These are phyloP conservation scores for Mesochorus sp. DNA, from an alignment of 2,888 invertebrate genomes.

Conservation along the genomic window DNA sequence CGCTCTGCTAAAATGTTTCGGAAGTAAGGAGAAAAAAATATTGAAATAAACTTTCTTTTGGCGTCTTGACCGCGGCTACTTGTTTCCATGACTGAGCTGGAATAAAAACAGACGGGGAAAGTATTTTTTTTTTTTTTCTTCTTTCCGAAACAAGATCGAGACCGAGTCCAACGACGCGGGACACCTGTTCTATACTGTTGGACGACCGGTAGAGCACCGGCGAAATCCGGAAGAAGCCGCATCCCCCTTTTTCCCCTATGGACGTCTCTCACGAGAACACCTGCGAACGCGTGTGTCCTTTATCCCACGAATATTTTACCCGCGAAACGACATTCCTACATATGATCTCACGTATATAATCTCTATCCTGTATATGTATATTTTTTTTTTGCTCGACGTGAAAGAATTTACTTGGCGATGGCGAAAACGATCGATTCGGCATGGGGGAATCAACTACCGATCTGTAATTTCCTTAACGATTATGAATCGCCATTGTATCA, in stretches of 20 bases:
- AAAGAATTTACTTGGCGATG: too few relatives aligned
- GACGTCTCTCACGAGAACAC: conserved; percentile 12
- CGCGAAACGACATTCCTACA: conserved; percentile 61
- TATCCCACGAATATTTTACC: conserved; percentile 49
- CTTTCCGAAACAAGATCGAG: not conserved
- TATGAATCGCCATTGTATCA: too few relatives aligned
- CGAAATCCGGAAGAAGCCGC: conserved; percentile 52
- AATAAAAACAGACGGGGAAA: conserved; percentile 6
- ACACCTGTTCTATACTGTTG: conserved; percentile 46
- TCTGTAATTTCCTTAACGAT: too few relatives aligned
- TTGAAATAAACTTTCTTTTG: conserved; percentile 6
- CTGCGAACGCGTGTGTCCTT: conserved; percentile 16
- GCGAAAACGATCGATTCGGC: too few relatives aligned
- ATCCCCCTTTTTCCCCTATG: conserved; percentile 13
- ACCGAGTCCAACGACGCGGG: conserved; percentile 14
- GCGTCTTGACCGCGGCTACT: not conserved
- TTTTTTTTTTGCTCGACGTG: conserved; percentile 33
- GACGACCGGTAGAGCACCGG: conserved; percentile 11
- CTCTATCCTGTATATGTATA: not conserved
- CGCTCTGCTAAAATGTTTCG: not conserved
- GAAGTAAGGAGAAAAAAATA: not conserved
- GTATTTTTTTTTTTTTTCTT: conserved; percentile 22
- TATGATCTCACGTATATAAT: conserved; percentile 13
- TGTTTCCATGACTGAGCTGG: not conserved
- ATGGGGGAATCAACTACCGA: too few relatives aligned